Evolutionary conservation across 2,797 vertebrate species (phyloP), one percentile per base, ranked within the genome.

Genomic region (Propithecus perrieri): DNA sequence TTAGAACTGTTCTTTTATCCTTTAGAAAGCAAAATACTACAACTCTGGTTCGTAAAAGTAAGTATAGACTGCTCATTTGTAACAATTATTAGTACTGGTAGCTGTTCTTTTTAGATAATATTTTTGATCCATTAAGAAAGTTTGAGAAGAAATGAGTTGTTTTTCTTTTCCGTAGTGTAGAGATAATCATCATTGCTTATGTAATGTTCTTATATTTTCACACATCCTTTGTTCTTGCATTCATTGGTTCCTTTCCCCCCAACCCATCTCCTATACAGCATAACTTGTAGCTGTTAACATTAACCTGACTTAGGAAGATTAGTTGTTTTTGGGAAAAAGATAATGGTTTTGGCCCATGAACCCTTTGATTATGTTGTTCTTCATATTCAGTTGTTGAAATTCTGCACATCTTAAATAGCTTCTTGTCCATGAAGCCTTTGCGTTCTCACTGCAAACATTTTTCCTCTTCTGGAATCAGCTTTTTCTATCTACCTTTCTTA

Each of bases 11-110:
- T 57, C 50, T 74, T 88, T 33, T 79, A 74, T 48, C 8, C 30
- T 57, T 93, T 89, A 69, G 30, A 71, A 89, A 69, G n/a, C 24
- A 83, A 86, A 94, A 61, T 67, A 43, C 17, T 91, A 14, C 4
- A 87, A 59, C 14, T 85, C 14, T 61, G 17, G 7, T 87, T 83
- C 2, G n/a, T 94, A 13, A 61, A 92, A 71, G 33, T 80, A 43
- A 81, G 41, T 50, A 59, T 33, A 89, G 69, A 26, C 69, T 80
- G 0, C 13, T 88, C 59, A 57, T 20, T 79, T 80, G 1, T 71
- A 41, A 67, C 38, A 78, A 43, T 78, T 96, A 46, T 65, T 78
- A 84, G n/a, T 48, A 79, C 24, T 65, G 18, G 5, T 35, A 33
- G 7, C 17, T 69, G 26, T 74, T 88, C 3, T 69, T 91, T 94